phyloP scores from a whole-genome alignment of 1,140 invertebrate genomes.

The Lordiphosa mommai region DNA sequence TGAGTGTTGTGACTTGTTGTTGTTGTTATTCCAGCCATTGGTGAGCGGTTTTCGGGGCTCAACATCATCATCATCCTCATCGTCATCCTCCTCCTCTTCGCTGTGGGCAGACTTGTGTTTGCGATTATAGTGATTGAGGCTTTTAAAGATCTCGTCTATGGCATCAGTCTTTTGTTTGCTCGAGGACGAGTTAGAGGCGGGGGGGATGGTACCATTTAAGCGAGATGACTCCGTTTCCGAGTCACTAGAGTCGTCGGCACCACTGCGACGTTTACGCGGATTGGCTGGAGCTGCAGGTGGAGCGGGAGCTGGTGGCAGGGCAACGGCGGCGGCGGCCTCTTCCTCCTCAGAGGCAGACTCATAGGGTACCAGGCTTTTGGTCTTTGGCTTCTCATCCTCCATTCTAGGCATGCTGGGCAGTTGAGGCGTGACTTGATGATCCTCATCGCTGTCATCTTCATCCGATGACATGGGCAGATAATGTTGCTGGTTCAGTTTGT shows the following conservation, averaged over 20 bases:
- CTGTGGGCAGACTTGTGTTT: slow-evolving; percentile 32
- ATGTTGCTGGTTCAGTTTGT: slow-evolving; percentile 23
- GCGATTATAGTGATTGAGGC: slow-evolving; percentile 47
- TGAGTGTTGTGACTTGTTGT: slow-evolving; percentile 33
- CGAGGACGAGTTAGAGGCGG: slow-evolving; percentile 43
- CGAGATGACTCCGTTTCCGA: slow-evolving; percentile 29
- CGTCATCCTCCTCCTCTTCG: slow-evolving; percentile 9
- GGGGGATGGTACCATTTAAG: slow-evolving; percentile 12
- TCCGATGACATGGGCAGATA: slow-evolving; percentile 71
- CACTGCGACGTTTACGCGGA: slow-evolving; percentile 56
- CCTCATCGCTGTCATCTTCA: slow-evolving; percentile 47
- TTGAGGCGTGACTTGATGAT: slow-evolving; percentile 41
- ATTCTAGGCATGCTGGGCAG: slow-evolving; percentile 65
- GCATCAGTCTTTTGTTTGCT: slow-evolving; percentile 74
- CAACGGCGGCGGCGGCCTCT: slow-evolving; percentile 23
- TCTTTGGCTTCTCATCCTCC: slow-evolving; percentile 39
- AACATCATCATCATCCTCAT: slow-evolving; percentile 28
- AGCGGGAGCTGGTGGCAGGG: slow-evolving; percentile 8
- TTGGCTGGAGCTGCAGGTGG: slow-evolving; percentile 15
- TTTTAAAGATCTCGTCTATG: slow-evolving; percentile 76
- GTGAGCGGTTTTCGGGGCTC: slow-evolving; percentile 3
- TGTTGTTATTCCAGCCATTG: slow-evolving; percentile 30
- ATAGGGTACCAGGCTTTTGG: slow-evolving; percentile 76
- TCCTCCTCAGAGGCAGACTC: slow-evolving; percentile 76
- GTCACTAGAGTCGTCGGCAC: slow-evolving; percentile 38